A percentile compares a stretch with the other conserved stretches of the same genome.
Conservation (phyloP, 2,888 invertebrate species). For the Herminia tarsipennalis region DNA sequence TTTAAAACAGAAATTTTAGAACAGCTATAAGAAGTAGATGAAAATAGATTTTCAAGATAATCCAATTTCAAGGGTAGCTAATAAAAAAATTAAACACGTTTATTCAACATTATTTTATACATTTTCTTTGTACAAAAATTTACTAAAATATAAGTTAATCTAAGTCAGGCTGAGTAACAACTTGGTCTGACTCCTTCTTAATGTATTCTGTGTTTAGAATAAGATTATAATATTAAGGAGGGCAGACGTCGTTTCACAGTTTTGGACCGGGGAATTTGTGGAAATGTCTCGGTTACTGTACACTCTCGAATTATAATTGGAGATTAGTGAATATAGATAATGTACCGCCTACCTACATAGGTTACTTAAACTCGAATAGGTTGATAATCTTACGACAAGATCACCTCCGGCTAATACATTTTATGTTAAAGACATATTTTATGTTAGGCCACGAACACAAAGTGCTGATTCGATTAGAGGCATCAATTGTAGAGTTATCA, state of each 20-base stretch:
- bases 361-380: conserved; percentile 24
- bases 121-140: conserved; percentile 27
- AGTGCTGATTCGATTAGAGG: no score
- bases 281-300: conserved; percentile 58
- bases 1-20: no score
- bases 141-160: conserved; percentile 26
- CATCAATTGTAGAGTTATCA: no score
- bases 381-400: conserved; percentile 22
- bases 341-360: conserved; percentile 31
- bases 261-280: conserved; percentile 54
- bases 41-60: no score
- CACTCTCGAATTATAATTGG: conserved; percentile 74
- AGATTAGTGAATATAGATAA: conserved; percentile 55
- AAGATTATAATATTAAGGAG: conserved; percentile 83
- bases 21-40: no score
- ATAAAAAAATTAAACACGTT: no score
- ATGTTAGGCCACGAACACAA: no score
- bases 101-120: no score
- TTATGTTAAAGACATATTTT: no score
- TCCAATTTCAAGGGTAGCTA: no score
- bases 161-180: conserved; percentile 43
- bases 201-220: conserved; percentile 83
- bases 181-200: conserved; percentile 60
- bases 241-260: conserved; percentile 49
- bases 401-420: no score